Base-by-base conservation (phyloP, 1,140 invertebrate species). In the Meloidogyne hapla region DNA sequence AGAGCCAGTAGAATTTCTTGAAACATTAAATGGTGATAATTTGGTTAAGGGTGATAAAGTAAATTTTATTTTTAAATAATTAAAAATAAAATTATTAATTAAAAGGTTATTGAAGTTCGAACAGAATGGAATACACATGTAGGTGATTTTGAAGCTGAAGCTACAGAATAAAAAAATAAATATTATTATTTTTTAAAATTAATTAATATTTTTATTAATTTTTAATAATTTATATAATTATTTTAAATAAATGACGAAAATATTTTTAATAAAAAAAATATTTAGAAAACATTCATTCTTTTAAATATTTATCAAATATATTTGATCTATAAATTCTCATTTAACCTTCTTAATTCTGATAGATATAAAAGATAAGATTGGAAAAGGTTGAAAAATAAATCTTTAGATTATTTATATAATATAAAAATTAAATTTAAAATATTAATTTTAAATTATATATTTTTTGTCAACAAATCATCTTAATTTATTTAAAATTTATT, bases 121-220 rank as follows among this genome's bases (percentile, higher is more conserved):
- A 28, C 48, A 21, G 56, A 75, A 25, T 75, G 74, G 74, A 73
- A 28, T 64, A 73, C 71, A 13, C 61, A 73, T 73, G 45, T 73
- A 15, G 71, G 71, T 10, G 25, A 64, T 63, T 56, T 64, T 21
- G 42, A 56, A 15, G 71, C 71, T 23, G 71, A 73, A 38, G 71
- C 71, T 18, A 73, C 71, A 1, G 48, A 73, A 73, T 73, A 64
- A 73, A 72, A 4, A 48, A 18, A 18, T 2, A 0, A 48, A 3
- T 48, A 48, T 48, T 18, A 18, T 18, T 18, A 3, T 18, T 48
- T 18, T 6, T 33, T 48, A 15, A 18, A 48, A 48, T 42, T 3
- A 12, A 42, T 42, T 48, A 18, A 18, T 48, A 48, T 48, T 48
- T 48, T 42, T 42, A 12, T 42, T 42, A 12, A 12, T 12, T 12